Percentiles rank a stretch among this genome's conserved stretches.
These are phyloP conservation scores for Drosophila trapezifrons DNA, from an alignment of 1,140 invertebrate species.

Conservation along the genomic window DNA sequence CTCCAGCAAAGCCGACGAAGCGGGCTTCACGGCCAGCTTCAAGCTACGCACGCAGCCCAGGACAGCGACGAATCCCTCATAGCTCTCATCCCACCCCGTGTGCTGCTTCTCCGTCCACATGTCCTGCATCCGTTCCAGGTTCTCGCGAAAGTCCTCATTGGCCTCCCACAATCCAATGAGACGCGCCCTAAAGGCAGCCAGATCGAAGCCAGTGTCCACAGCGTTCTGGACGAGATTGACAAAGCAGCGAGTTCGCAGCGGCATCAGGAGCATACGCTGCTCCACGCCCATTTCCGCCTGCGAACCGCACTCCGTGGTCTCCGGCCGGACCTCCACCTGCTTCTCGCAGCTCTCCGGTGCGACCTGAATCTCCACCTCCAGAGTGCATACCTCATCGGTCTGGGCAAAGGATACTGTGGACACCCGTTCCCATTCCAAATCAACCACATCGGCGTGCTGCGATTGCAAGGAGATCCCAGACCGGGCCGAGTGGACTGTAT, in stretches of 20 bases:
- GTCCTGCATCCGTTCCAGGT: slow-evolving; percentile 63
- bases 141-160: slow-evolving; percentile 58
- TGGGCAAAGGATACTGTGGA: slow-evolving; percentile 28
- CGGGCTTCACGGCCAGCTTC: slow-evolving; percentile 55
- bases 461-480: slow-evolving; percentile 17
- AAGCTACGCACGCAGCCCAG: slow-evolving; percentile 58
- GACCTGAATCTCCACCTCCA: slow-evolving; percentile 29
- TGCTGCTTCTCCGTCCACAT: slow-evolving; percentile 38
- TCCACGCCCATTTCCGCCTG: slow-evolving; percentile 65
- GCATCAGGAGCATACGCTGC: slow-evolving; percentile 50
- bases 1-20: slow-evolving; percentile 46
- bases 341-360: slow-evolving; percentile 7
- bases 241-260: slow-evolving; percentile 50
- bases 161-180: slow-evolving; percentile 61
- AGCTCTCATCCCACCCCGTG: slow-evolving; percentile 35
- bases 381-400: slow-evolving; percentile 21
- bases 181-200: slow-evolving; percentile 34
- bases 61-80: slow-evolving; percentile 66
- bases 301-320: slow-evolving; percentile 35
- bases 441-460: slow-evolving; percentile 24
- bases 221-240: slow-evolving; percentile 42
- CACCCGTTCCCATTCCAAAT: slow-evolving; percentile 17
- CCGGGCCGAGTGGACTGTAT: slow-evolving; percentile 27
- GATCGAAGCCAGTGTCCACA: slow-evolving; percentile 12
- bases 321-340: slow-evolving; percentile 19